A percentile compares a stretch with the other conserved stretches of the same genome.
phyloP scores from a whole-genome alignment of 2,113 vertebrate species.

The Protomyctophum bolini region DNA sequence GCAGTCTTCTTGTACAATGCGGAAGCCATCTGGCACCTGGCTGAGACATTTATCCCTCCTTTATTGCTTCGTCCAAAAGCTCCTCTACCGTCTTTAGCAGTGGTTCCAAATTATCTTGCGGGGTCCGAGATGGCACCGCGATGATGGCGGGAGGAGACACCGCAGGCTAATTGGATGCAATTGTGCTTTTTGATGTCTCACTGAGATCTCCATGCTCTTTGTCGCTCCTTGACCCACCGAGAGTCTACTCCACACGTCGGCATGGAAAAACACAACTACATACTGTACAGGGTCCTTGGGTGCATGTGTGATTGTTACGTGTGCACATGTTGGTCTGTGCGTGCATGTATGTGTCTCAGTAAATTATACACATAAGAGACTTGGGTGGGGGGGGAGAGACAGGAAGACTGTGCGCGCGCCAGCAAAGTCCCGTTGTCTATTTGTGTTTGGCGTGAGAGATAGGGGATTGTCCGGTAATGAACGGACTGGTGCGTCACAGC shows the following conservation, averaged over 20 bases:
- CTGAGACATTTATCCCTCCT: constrained; percentile 54
- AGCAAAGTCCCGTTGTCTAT: constrained; percentile 27
- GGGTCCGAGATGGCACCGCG: constrained; percentile 24
- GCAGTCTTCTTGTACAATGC: constrained; percentile 38
- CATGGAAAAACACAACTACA: constrained; percentile 17
- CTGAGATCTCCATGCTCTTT: constrained; percentile 31
- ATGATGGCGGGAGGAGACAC: constrained; percentile 49
- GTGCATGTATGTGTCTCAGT: constrained; percentile 18
- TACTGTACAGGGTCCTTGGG: neutral
- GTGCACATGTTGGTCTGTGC: constrained; percentile 6
- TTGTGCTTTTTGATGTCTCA: constrained; percentile 51
- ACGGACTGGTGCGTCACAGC: constrained; percentile 31
- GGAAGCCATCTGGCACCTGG: constrained; percentile 57
- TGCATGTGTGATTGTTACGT: constrained; percentile 7
- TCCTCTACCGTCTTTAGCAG: constrained; percentile 46
- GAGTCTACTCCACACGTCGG: constrained; percentile 26
- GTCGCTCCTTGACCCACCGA: constrained; percentile 36
- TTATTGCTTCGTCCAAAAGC: constrained; percentile 12
- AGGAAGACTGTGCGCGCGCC: neutral
- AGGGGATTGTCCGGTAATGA: constrained; percentile 27
- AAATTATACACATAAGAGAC: constrained; percentile 1
- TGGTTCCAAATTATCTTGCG: constrained; percentile 46
- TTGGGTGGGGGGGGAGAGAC: no score
- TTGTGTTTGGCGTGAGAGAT: constrained; percentile 28
- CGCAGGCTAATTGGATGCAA: constrained; percentile 55